A percentile compares a stretch with the other conserved stretches of the same genome.
phyloP scores from a whole-genome alignment of 2,113 vertebrate genomes.

The cat (Felis catus) region DNA sequence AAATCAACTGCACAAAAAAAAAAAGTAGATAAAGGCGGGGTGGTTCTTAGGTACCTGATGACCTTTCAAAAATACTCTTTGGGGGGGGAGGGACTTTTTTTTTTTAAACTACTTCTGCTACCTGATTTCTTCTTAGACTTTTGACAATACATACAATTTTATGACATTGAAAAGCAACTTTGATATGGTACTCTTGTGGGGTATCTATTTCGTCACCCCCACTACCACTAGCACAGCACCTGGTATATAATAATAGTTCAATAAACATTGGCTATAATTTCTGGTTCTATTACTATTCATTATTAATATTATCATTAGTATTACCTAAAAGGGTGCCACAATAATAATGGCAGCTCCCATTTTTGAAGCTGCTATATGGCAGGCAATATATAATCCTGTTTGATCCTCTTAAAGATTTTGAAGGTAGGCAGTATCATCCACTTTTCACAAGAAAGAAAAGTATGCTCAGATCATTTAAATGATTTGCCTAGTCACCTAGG shows the following conservation, averaged over 20 bases:
- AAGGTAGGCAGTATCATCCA: neutral
- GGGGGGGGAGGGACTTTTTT: neutral
- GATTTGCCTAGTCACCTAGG: neutral
- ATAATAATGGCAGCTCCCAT: neutral
- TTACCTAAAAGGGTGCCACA: neutral
- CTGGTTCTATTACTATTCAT: neutral
- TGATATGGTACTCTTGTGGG: neutral
- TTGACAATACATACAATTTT: neutral
- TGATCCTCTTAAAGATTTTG: neutral
- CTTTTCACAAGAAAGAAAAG: slow-evolving; percentile 43
- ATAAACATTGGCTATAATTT: neutral
- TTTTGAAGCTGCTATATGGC: slow-evolving; percentile 2
- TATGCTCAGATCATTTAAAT: slow-evolving; percentile 39
- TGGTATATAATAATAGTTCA: neutral
- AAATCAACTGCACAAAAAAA: neutral
- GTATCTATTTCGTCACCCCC: neutral
- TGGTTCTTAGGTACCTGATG: neutral
- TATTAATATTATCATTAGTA: neutral
- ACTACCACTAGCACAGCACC: neutral
- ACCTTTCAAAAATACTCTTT: neutral
- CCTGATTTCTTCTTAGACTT: neutral
- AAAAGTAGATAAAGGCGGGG: no score
- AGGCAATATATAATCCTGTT: neutral
- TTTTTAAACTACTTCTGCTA: neutral
- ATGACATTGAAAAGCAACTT: slow-evolving; percentile 19